Evolutionary conservation across 2,113 vertebrate species (phyloP), one percentile per base, ranked within the genome.

Genomic region (Phalacrocorax carbo): DNA sequence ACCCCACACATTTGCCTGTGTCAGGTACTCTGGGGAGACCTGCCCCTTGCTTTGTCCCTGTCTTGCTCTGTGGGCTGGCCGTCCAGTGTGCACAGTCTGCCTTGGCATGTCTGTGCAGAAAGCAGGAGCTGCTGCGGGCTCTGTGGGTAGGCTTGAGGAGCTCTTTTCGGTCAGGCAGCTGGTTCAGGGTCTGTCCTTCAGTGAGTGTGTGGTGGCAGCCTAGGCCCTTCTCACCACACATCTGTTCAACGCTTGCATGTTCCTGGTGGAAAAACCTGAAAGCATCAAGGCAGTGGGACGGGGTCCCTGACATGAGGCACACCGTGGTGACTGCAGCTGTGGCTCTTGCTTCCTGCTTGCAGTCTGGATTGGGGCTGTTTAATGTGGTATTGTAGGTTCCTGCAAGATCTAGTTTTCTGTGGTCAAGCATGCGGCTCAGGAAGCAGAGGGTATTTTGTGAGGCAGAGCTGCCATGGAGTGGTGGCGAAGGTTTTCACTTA

Each of bases 381-480:
- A 21, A 13, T 2, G 13, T 29, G 25, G 29, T 25, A 2, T 7
- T 29, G 36, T n/a, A 66, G 13, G 52, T 42, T 51, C 51, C 61
- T 42, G 26, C 44, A n/a, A 42, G 42, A n/a, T 36, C 36, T 36
- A 9, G 32, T 38, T 73, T 52, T 0, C 1, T 44, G 32, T 32
- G 27, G 79, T 36, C 15, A 10, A 25, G 42, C 34, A 1, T 15
- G 32, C 0, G 4, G 11, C 29, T 34, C 5, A 0, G 16, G 71
- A 54, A 52, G 61, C 54, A 23, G 34, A 52, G 25, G 44, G 30
- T 42, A 7, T 49, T 40, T 38, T 32, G 30, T 49, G 52, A 42
- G 52, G n/a, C 23, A 29, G 48, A 15, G 26, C 22, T 40, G 29
- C 5, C 3, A 7, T 7, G 6, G 10, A 34, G 11, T 11, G 52